Base-by-base conservation (phyloP, 2,113 vertebrate species). In the Cheirogaleus medius region DNA sequence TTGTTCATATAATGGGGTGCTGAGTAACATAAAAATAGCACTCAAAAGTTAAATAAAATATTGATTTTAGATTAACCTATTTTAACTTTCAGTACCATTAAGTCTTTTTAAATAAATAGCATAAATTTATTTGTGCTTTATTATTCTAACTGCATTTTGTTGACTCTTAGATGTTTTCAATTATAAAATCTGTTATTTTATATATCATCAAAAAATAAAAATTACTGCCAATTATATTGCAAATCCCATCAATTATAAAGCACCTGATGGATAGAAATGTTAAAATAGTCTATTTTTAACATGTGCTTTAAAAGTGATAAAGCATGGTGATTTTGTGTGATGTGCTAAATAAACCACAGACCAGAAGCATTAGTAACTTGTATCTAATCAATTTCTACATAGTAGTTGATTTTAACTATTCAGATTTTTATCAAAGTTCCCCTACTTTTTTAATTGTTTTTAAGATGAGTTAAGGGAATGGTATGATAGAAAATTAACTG, bases 301-400 rank as follows among this genome's bases (percentile, higher is more conserved):
- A 80, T 86, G 8, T 96, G 32, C 27, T n/a, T 77, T 90, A 64
- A 29, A 87, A 74, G 39, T 95, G 17, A 89, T 83, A 91, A 97
- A 94, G 58, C 25, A n/a, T 68, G 5, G 14, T 84, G 15, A 63
- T 82, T 96, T 94, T 76, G 34, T 90, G 93, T 94, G 37, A 63
- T 58, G 23, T 93, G 68, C 25, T 73, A 60, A 56, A 63, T 63
- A 63, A 90, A 56, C 20, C 37, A 52, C 12, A 84, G 68, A 25
- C 58, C 58, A 77, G 13, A 13, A 20, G 23, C 47, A 81, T 56
- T 81, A 56, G 32, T 73, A 82, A 63, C 34, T 52, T 92, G 49
- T 49, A 80, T 87, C n/a, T 87, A 25, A 84, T 66, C 34, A 71
- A 2, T 90, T 87, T 91, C 87, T 77, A 34, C 11, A 17, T 78